A percentile compares a stretch with the other conserved stretches of the same genome.
Conservation (phyloP, 1,140 invertebrate genomes). For the Kradibia gibbosae region DNA sequence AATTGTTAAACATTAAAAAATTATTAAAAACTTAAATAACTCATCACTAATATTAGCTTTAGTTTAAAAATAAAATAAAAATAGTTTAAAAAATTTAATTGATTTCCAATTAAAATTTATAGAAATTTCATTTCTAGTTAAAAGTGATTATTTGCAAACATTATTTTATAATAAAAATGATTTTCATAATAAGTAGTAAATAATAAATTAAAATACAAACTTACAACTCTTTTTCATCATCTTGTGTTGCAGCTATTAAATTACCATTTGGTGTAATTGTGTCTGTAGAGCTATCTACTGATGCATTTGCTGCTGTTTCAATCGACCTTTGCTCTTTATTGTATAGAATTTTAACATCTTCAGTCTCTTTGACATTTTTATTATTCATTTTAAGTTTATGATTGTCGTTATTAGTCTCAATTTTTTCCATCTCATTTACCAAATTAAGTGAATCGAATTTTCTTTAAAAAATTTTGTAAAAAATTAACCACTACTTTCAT, state of each 20-base stretch:
- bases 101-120: too few relatives aligned
- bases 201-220: conserved; percentile 45
- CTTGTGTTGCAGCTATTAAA: conserved; percentile 52
- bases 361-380: conserved; percentile 54
- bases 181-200: neutral
- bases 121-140: too few relatives aligned
- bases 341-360: conserved; percentile 55
- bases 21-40: too few relatives aligned
- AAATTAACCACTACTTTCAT: conserved; percentile 15
- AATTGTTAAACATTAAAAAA: neutral
- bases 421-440: conserved; percentile 61
- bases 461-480: conserved; percentile 55
- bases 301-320: conserved; percentile 65
- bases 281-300: conserved; percentile 72
- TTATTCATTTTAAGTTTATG: conserved; percentile 50
- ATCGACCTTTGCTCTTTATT: conserved; percentile 60
- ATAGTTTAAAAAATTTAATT: too few relatives aligned
- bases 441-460: conserved; percentile 68
- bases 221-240: conserved; percentile 64
- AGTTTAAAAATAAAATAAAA: too few relatives aligned
- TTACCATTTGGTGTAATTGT: conserved; percentile 70
- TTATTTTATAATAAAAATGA: neutral
- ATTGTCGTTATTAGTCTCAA: conserved; percentile 57
- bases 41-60: too few relatives aligned
- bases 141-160: neutral